Conservation (phyloP, 2,797 vertebrate species). For the Hipposideros larvatus region DNA sequence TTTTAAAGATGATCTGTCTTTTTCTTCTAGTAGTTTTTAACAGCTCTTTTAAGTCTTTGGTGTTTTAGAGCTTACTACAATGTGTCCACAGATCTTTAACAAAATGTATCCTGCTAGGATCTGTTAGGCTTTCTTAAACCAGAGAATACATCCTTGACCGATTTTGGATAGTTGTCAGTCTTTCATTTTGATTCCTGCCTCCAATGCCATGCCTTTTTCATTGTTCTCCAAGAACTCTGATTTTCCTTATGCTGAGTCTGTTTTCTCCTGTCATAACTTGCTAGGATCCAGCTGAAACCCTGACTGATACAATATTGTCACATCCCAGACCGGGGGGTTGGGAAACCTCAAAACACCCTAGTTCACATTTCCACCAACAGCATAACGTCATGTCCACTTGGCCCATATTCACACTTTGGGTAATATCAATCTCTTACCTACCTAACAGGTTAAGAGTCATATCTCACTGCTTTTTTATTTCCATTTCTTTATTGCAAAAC, state of each 20-base stretch:
- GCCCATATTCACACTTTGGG: not conserved
- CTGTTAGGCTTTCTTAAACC: not conserved
- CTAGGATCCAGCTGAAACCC: not conserved
- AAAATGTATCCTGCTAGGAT: not conserved
- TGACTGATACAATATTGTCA: not conserved
- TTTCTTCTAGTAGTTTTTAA: not conserved
- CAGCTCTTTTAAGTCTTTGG: not conserved
- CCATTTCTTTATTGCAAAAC: not conserved
- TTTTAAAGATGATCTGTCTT: not conserved
- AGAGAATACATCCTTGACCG: not conserved
- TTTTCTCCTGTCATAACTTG: not conserved
- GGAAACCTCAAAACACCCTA: not conserved
- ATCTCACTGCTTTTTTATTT: not conserved
- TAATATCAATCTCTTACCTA: not conserved
- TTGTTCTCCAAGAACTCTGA: not conserved
- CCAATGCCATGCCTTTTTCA: not conserved
- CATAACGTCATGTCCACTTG: not conserved
- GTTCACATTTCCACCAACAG: not conserved
- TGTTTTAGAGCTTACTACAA: not conserved
- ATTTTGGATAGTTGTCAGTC: not conserved
- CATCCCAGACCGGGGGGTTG: not conserved
- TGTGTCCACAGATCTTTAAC: not conserved
- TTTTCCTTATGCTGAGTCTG: not conserved
- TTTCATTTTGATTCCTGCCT: not conserved
- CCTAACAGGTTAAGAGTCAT: not conserved